phyloP scores from a whole-genome alignment of 2,888 invertebrate genomes.

The Epicampocera succincta region DNA sequence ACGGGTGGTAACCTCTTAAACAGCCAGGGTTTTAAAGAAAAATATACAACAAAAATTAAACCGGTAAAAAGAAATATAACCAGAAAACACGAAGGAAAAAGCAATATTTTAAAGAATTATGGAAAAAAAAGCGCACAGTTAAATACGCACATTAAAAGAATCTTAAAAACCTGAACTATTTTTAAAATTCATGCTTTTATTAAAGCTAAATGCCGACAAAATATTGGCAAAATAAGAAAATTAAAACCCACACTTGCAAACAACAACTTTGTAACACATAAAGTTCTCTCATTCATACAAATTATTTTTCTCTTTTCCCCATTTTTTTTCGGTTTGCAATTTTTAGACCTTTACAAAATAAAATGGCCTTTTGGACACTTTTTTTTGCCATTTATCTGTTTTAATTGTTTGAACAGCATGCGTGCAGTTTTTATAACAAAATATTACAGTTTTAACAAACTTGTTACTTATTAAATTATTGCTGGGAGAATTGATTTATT shows the following conservation, averaged over 20 bases:
- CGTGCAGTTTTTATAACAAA: not conserved
- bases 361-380: not conserved
- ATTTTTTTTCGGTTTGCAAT: not conserved
- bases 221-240: not conserved
- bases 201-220: not conserved
- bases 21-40: conserved; percentile 32
- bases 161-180: too few species aligned
- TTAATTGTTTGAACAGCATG: not conserved
- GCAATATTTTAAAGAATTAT: not conserved
- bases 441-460: not conserved
- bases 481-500: conserved; percentile 62
- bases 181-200: too few species aligned
- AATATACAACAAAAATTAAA: conserved; percentile 35
- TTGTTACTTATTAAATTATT: conserved; percentile 52
- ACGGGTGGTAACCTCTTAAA: conserved; percentile 22
- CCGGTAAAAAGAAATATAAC: conserved; percentile 47
- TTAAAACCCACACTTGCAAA: conserved; percentile 1
- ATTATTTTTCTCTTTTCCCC: not conserved
- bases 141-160: too few species aligned
- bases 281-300: not conserved
- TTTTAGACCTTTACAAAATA: not conserved
- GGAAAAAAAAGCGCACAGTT: too few species aligned
- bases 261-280: not conserved
- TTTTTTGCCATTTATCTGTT: not conserved
- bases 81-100: conserved; percentile 2